Evolutionary conservation across 2,113 vertebrate species (phyloP).

Genomic region (Helogale parvula): DNA sequence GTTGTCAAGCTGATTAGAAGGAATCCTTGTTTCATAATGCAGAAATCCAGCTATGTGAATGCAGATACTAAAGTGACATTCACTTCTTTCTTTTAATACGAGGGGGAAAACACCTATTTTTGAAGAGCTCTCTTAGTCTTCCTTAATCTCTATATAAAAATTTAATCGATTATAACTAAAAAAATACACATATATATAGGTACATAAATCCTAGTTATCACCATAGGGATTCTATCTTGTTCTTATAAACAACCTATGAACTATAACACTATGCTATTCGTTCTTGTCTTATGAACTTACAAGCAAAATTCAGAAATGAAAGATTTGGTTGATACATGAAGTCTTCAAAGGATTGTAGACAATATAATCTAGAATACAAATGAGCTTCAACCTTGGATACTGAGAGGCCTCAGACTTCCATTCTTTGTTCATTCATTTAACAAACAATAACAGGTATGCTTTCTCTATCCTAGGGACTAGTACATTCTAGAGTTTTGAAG

Average conservation of each 20-base stretch:
- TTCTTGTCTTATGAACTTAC: background rate
- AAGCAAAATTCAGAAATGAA: slow-evolving; percentile 42
- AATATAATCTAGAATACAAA: background rate
- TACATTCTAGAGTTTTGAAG: background rate
- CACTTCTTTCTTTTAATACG: background rate
- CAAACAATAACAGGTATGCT: background rate
- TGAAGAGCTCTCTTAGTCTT: background rate
- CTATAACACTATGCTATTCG: background rate
- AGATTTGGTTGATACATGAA: background rate
- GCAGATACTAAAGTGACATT: background rate
- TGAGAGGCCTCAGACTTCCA: background rate
- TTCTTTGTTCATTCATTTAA: background rate
- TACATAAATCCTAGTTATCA: background rate
- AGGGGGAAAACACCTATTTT: background rate
- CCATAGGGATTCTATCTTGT: background rate
- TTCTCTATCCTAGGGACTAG: background rate
- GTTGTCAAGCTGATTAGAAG: slow-evolving; percentile 15
- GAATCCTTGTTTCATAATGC: slow-evolving; percentile 2
- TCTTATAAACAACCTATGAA: background rate
- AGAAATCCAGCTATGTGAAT: slow-evolving; percentile 26
- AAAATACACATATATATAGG: background rate
- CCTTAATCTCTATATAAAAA: background rate
- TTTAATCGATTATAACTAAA: background rate
- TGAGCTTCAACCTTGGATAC: background rate
- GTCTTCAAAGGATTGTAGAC: background rate